A percentile compares a stretch with the other conserved stretches of the same genome.
Conservation (phyloP, 2,888 invertebrate species). For the Cerceris ruficornis region DNA sequence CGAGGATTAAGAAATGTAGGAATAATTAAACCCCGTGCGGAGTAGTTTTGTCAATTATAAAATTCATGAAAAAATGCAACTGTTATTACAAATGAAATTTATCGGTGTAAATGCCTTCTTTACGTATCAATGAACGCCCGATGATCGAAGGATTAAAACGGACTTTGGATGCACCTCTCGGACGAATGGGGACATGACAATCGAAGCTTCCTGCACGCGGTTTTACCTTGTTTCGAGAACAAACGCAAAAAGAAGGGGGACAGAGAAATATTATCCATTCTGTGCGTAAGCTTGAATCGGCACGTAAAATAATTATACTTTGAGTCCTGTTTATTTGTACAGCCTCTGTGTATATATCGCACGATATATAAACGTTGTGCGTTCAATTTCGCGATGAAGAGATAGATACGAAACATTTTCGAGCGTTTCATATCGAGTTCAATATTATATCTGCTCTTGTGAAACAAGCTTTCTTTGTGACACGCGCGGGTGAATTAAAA, state of each 20-base stretch:
- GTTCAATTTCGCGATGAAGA: not conserved
- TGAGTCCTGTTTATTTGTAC: conserved; percentile 15
- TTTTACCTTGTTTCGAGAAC: not conserved
- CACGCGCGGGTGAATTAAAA: not conserved
- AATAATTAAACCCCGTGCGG: no score
- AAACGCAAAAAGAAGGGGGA: not conserved
- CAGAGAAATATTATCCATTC: not conserved
- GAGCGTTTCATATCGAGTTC: not conserved
- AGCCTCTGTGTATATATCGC: not conserved
- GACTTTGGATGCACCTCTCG: not conserved
- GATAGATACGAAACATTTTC: not conserved
- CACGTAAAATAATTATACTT: conserved; percentile 15
- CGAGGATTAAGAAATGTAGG: no score
- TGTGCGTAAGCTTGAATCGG: conserved; percentile 3
- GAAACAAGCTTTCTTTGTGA: not conserved
- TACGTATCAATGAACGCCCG: no score
- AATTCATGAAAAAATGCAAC: no score
- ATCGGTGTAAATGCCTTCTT: no score
- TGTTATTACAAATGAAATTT: no score
- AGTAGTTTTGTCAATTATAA: no score
- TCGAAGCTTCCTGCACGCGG: not conserved
- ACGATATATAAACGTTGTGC: not conserved
- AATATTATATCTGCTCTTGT: not conserved
- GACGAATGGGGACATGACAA: not conserved
- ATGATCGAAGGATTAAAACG: not conserved